Evolutionary conservation across 37 sponge, comb jelly and placozoan species (phyloP), one percentile per base, ranked within the genome.

Genomic region (Ianthella basta): DNA sequence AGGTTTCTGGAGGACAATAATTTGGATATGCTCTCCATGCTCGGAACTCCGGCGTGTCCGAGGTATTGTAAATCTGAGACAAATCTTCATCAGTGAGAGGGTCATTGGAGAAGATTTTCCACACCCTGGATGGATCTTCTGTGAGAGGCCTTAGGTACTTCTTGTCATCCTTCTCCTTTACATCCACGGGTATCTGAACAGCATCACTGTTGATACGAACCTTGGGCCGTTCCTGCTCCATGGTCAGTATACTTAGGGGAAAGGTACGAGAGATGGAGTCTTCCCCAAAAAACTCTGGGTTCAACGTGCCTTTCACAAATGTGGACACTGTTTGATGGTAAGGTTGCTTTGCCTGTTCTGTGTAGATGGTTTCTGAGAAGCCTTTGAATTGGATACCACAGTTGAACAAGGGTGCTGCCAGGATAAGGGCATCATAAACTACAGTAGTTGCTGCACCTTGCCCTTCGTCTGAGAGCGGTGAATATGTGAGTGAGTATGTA

Each of bases 1-100:
- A 90, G 29, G 80, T 53, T 80, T 94, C 90, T 0, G 95, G 95
- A 23, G 94, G 82, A 4, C 78, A 25, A 86, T 97, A 97, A 10
- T 94, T 35, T 1, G 97, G 97, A 60, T 97, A 97, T 14, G 97
- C 97, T 64, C 81, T 34, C 97, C 97, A 97, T 15, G 80, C 50
- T 19, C 66, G 54, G 13, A 50, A 60, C 60, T 72, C 68, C 0
- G 25, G 87, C 2, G 59, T 55, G 29, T 80, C 73, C 13, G 78
- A 72, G 20, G 72, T 32, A 0, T 0, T 33, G 40, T 92, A 94
- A 75, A 93, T 86, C 18, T 83, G 29, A 61, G 72, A 6, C 30
- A 75, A 60, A 21, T 92, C 80, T 27, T 81, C 86, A 0, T 86
- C 89, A 18, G 93, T 81, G 30, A 96, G 85, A 41, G 83, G 89